A percentile compares a stretch with the other conserved stretches of the same genome.
Evolutionary conservation across 2,797 vertebrate genomes (phyloP).

Genomic region (Tadarida brasiliensis): DNA sequence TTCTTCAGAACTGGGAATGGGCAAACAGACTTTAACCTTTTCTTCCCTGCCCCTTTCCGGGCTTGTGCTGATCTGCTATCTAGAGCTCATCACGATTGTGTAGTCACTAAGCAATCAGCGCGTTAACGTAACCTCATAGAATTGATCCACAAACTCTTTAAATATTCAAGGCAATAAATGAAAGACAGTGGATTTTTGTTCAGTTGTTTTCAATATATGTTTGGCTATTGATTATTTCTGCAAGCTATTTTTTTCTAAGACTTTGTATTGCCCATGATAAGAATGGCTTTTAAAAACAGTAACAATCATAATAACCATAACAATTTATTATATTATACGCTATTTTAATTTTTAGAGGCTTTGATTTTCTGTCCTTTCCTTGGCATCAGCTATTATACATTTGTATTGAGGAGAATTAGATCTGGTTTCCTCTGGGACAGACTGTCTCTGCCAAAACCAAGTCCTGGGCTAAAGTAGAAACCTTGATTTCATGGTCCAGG

Average conservation of each 20-base stretch:
- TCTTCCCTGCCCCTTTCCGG: neutral
- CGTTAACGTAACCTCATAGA: neutral
- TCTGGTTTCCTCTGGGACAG: neutral
- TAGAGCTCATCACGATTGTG: neutral
- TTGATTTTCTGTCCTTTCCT: neutral
- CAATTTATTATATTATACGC: neutral
- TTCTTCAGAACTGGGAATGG: neutral
- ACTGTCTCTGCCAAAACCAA: neutral
- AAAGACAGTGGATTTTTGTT: neutral
- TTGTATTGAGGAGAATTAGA: neutral
- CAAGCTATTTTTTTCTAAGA: conserved; percentile 8
- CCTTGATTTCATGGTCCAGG: neutral
- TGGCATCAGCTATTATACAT: neutral
- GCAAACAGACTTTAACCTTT: neutral
- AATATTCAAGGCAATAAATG: neutral
- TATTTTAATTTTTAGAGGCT: neutral
- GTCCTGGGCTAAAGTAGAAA: neutral
- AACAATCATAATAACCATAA: neutral
- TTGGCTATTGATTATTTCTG: neutral
- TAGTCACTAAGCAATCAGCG: neutral
- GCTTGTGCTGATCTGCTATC: neutral
- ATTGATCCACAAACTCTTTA: neutral
- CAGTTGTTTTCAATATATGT: neutral
- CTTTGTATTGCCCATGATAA: neutral
- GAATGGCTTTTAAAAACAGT: neutral